These are phyloP conservation scores for Aphyosemion australe DNA, from an alignment of 2,113 vertebrate genomes.

Conservation along the genomic window DNA sequence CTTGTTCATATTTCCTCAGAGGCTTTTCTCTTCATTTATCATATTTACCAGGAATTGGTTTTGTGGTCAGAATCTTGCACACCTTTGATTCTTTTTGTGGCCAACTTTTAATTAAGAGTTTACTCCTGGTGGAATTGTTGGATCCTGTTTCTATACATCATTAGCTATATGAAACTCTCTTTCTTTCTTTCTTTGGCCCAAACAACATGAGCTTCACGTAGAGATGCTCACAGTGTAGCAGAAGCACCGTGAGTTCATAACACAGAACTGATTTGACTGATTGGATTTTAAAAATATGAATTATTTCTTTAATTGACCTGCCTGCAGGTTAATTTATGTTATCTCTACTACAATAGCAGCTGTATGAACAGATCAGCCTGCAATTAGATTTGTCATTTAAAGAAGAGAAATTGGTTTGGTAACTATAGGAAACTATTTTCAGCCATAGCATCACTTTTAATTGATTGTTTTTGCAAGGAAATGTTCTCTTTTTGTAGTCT, in stretches of 20 bases:
- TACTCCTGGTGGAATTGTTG: constrained; percentile 30
- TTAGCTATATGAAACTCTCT: constrained; percentile 29
- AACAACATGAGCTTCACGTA: constrained; percentile 12
- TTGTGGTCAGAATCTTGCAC: constrained; percentile 9
- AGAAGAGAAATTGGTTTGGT: constrained; percentile 52
- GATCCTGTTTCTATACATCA: constrained; percentile 16
- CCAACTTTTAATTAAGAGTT: constrained; percentile 45
- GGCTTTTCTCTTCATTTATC: constrained; percentile 34
- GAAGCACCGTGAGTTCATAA: constrained; percentile 16
- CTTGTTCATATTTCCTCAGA: constrained; percentile 38
- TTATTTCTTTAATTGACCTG: constrained; percentile 42
- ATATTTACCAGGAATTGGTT: constrained; percentile 33
- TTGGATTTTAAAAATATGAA: constrained; percentile 48
- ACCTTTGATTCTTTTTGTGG: constrained; percentile 17
- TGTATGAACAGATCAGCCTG: constrained; percentile 4
- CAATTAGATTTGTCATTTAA: constrained; percentile 29
- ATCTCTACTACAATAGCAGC: constrained; percentile 21
- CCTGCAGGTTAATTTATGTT: constrained; percentile 19
- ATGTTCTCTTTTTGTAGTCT: neutral
- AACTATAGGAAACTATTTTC: constrained; percentile 30
- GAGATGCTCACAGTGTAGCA: constrained; percentile 14
- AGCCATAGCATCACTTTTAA: constrained; percentile 34
- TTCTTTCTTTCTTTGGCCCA: constrained; percentile 13
- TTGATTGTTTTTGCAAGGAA: constrained; percentile 35
- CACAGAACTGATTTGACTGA: constrained; percentile 29